Base-by-base conservation (phyloP, 2,888 invertebrate species). In the Acleris cristana region DNA sequence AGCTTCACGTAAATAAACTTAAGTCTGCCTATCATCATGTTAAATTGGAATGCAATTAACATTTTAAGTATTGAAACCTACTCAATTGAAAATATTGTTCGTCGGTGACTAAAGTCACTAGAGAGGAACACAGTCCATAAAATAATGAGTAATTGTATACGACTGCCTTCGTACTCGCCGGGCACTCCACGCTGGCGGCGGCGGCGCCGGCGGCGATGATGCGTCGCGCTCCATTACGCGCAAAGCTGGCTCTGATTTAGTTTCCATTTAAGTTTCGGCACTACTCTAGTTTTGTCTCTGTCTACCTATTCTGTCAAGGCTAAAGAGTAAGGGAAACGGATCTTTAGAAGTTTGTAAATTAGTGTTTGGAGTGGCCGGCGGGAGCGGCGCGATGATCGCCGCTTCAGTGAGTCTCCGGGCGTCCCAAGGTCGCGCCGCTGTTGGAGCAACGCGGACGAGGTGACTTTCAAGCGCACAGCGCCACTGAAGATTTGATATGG, bases 401-500 rank as follows among this genome's bases (percentile, higher is more conserved):
- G 26, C 18, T 45, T 16, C 10, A 44, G 21, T 23, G 23, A 23
- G 12, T 40, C 18, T 40, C 14, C 16, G 23, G n/a, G 7, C 8
- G 5, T 1, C 5, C 40, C 55, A 63, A 63, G 62, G 55, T 55
- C 48, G 54, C 52, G n/a, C 8, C 18, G 26, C 23, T 40, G 44
- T 18, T 30, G 26, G 26, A 19, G 6, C 45, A 8, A 14, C 26
- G 30, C 5, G 48, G 48, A n/a, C n/a, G 54, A 12, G 45, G 54
- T 54, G 30, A 30, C 30, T 45, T 54, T 48, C 16, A 21, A 12
- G 40, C 40, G 14, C 3, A 40, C 48, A 48, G 48, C 19, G 48
- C 55, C 45, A 55, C 55, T 45, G 21, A 34, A 30, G 34, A 48
- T 62, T 62, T 21, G 62, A 4, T 54, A 55, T 19, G 62, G 51